Evolutionary conservation across 2,888 invertebrate genomes (phyloP).

Genomic region (Merodon equestris): DNA sequence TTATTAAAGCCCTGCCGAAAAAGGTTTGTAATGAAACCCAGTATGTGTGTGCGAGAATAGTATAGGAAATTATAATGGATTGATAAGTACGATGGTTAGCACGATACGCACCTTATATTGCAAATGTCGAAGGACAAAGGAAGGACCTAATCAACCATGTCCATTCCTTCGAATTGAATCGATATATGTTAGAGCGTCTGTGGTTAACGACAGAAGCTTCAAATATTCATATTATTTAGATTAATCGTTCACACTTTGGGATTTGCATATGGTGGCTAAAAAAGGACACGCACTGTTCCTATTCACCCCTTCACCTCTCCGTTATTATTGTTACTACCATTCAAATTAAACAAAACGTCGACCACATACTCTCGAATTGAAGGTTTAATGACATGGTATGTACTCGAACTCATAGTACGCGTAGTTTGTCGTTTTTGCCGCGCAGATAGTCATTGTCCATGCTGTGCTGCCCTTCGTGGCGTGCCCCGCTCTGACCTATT

Average conservation of each 20-base stretch:
- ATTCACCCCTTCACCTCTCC: constrained; percentile 1
- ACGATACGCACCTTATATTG: constrained; percentile 53
- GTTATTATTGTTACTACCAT: too few relatives aligned
- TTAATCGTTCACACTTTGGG: constrained; percentile 17
- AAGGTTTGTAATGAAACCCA: constrained; percentile 49
- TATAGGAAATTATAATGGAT: constrained; percentile 53
- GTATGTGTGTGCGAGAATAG: too few relatives aligned
- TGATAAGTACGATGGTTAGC: constrained; percentile 54
- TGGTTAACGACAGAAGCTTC: constrained; percentile 14
- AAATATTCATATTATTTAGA: constrained; percentile 11
- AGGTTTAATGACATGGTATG: constrained; percentile 40
- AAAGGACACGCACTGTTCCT: constrained; percentile 54
- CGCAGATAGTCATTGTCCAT: constrained; percentile 52
- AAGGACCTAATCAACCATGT: constrained; percentile 54
- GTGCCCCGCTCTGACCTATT: constrained; percentile 42
- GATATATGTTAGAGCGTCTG: background rate
- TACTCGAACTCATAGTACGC: background rate
- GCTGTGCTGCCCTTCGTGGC: constrained; percentile 11
- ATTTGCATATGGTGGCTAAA: constrained; percentile 42
- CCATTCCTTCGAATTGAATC: constrained; percentile 20
- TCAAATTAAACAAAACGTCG: constrained; percentile 48
- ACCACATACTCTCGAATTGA: constrained; percentile 39
- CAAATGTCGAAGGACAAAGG: constrained; percentile 55
- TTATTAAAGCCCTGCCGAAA: constrained; percentile 63
- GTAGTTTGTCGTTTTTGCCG: constrained; percentile 39